These are phyloP conservation scores for Notechis scutatus DNA, from an alignment of 2,113 vertebrate genomes.

Conservation along the genomic window DNA sequence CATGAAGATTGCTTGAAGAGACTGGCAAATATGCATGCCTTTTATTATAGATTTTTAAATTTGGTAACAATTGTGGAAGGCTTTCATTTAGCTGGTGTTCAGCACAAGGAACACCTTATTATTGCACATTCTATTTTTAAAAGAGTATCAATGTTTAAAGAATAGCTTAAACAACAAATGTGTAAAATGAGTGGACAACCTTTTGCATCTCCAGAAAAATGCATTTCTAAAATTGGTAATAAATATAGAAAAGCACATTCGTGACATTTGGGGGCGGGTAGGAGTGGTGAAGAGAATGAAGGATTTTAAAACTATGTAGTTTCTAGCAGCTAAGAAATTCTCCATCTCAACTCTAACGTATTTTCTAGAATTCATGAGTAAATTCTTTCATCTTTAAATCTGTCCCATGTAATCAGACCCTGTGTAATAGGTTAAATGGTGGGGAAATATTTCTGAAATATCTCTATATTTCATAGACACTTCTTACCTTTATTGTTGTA, in stretches of 20 bases:
- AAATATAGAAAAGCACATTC: not conserved
- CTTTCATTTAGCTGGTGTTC: not conserved
- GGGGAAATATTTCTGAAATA: not conserved
- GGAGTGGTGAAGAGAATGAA: not conserved
- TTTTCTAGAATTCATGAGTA: not conserved
- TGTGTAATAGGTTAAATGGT: not conserved
- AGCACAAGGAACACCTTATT: not conserved
- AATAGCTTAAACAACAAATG: not conserved
- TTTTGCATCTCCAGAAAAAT: not conserved
- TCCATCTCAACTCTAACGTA: not conserved
- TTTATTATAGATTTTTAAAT: not conserved
- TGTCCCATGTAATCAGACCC: not conserved
- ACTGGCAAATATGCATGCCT: not conserved
- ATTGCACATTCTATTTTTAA: not conserved
- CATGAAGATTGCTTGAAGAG: not conserved
- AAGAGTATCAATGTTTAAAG: not conserved
- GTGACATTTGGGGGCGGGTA: not conserved
- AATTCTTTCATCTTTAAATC: not conserved
- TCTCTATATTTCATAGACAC: not conserved
- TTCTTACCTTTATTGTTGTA: not conserved
- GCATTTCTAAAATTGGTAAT: not conserved
- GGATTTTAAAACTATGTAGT: not conserved
- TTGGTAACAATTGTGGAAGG: not conserved
- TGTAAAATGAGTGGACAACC: not conserved
- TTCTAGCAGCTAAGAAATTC: not conserved